Evolutionary conservation across 30 jellyfish, hydroid and myxozoan genomes (phyloP), one percentile per base, ranked within the genome.

Genomic region (Turritopsis rubra): DNA sequence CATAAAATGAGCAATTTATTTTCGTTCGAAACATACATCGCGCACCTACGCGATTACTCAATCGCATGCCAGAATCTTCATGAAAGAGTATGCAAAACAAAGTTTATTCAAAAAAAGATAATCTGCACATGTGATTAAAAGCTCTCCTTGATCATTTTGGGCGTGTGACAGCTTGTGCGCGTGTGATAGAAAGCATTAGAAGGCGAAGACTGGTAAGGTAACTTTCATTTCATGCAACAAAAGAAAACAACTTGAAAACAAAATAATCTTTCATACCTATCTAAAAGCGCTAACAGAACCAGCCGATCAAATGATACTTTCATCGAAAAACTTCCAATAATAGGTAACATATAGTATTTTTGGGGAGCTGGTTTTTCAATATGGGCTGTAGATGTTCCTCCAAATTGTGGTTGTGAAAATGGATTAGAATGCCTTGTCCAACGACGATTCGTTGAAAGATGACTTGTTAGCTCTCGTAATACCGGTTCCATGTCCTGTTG

Each of bases 281-380:
- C 98, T 1, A 92, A 81, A 24, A 92, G 52, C 52, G 98, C 95
- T 0, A 92, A 89, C 20, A 92, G 74, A 70, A 88, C 91, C 80
- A 92, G 71, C 3, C 98, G 96, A 72, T 92, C 98, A 66, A 92
- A 88, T 85, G 95, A 88, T 65, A 92, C 86, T 75, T 88, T 92
- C 54, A 92, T 71, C 26, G 93, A 88, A 76, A 41, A 88, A 21
- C 78, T 20, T 25, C 79, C 79, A 66, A 79, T 53, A 23, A 92
- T 52, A 30, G 83, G 91, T 72, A 92, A 86, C 75, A 88, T 92
- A 85, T 92, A 92, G 74, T 83, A 88, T 19, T 92, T 95, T 28
- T 79, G 77, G 21, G 72, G 70, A 3, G 79, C n/a, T 0, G 92
- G 92, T 66, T 85, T 71, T 82, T 65, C 73, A 24, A 82, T 65